Base-by-base conservation (phyloP, 2,888 invertebrate genomes). In the Eupithecia subfuscata region DNA sequence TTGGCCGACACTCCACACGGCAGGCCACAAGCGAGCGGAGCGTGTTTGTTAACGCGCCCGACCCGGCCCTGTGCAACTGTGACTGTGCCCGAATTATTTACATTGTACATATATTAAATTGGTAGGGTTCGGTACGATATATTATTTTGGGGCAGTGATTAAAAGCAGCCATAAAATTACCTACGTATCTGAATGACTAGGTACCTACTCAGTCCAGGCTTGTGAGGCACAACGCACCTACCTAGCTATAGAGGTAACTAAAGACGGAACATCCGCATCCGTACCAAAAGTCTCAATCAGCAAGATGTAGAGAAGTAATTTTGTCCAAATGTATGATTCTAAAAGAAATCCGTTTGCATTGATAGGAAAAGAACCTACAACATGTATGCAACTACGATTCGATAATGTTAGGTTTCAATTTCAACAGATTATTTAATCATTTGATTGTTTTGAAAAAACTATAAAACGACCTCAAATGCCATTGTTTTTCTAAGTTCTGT, bases 41-140 rank as follows among this genome's bases (percentile, higher is more conserved):
- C 16, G 30, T 16, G 34, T 65, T 18, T 37, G 64, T 65, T 18
- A 8, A 0, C 40, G 40, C 40, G 40, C 40, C 40, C 40, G 40
- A 8, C 65, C 40, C 30, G 37, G 34, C 64, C 37, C 11, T 67
- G 65, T 67, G 37, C 65, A 67, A 67, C 65, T 67, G 65, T 34
- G 40, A 40, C n/a, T n/a, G 40, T 40, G 65, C 65, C n/a, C 34
- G 6, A 16, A 18, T 52, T 8, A 52, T 52, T 48, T 18, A 48
- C 52, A 52, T 52, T 48, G 37, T 37, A 52, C n/a, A 2, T 12
- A 14, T 43, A 52, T n/a, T n/a, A 52, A 9, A 52, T 52, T 9
- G 52, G n/a, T 52, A 52, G 52, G 4, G 52, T 7, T 48, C 52
- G 9, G 52, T n/a, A n/a, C n/a, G 5, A 8, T 52, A n/a, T 18